Conservation (phyloP, 2,888 invertebrate genomes). For the Corythucha ciliata region DNA sequence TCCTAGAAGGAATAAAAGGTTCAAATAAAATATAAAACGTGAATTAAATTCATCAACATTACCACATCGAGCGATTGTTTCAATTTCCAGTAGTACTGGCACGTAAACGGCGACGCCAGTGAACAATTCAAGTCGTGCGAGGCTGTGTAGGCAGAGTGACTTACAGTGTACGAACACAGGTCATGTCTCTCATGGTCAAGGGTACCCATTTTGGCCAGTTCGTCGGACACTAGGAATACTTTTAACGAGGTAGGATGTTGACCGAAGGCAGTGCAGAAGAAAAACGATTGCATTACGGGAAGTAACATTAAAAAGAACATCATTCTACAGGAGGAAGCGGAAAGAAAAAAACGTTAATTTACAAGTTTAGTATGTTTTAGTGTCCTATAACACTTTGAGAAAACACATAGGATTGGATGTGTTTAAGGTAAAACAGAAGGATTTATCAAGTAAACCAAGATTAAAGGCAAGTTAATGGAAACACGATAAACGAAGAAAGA, state of each 20-base stretch:
- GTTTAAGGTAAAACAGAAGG: too few relatives aligned
- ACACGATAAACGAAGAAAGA: too few relatives aligned
- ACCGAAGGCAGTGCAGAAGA: constrained; percentile 84
- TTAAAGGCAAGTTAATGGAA: too few relatives aligned
- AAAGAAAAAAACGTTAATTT: too few relatives aligned
- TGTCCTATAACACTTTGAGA: too few relatives aligned
- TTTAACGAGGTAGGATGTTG: constrained; percentile 67
- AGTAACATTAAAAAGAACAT: constrained; percentile 76
- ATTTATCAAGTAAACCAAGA: too few relatives aligned
- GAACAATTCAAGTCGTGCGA: constrained; percentile 22
- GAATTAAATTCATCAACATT: constrained; percentile 3
- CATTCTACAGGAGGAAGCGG: constrained; percentile 50
- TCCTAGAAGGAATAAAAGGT: constrained; percentile 12
- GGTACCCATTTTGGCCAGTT: constrained; percentile 44
- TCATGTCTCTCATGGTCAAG: background rate
- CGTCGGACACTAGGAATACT: constrained; percentile 72
- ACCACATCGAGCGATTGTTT: constrained; percentile 24
- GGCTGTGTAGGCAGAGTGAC: background rate
- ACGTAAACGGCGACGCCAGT: constrained; percentile 24
- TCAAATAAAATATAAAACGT: background rate
- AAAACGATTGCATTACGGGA: constrained; percentile 72
- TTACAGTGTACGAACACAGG: background rate
- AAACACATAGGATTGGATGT: too few relatives aligned
- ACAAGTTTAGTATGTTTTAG: too few relatives aligned
- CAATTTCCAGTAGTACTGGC: constrained; percentile 20